Conservation (phyloP, 2,113 vertebrate species). For the Numenius arquata region DNA sequence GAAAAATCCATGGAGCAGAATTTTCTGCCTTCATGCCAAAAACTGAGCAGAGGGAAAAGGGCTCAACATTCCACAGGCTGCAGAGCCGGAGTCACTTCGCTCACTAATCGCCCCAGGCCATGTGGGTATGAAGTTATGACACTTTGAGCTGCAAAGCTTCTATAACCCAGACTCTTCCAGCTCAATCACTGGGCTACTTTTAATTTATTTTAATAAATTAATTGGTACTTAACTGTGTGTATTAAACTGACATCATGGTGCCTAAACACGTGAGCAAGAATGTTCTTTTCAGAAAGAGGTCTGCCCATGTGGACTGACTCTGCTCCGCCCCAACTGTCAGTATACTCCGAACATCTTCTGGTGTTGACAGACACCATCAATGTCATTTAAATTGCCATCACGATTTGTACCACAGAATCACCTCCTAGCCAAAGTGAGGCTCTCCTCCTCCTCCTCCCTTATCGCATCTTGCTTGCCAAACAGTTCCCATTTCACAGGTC, state of each 20-base stretch:
- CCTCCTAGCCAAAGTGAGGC: background rate
- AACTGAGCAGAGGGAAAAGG: background rate
- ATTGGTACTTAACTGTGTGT: background rate
- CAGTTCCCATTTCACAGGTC: background rate
- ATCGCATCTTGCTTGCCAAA: background rate
- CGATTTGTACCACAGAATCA: background rate
- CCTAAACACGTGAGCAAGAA: background rate
- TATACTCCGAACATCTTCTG: background rate
- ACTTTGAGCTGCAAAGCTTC: background rate
- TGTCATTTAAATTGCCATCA: background rate
- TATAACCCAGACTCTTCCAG: background rate
- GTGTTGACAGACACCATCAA: background rate
- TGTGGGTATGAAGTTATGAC: rapidly evolving
- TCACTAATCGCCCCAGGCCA: background rate
- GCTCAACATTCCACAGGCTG: background rate
- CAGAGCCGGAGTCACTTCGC: background rate
- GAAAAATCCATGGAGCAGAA: background rate
- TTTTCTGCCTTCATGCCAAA: background rate
- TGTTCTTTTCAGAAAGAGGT: background rate
- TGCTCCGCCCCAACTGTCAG: background rate
- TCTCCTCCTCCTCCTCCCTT: background rate
- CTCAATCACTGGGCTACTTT: background rate
- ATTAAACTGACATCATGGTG: background rate
- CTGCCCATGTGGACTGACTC: background rate
- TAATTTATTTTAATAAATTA: background rate